Evolutionary conservation across 2,888 invertebrate species (phyloP).

Genomic region (Tachystola acroxantha): DNA sequence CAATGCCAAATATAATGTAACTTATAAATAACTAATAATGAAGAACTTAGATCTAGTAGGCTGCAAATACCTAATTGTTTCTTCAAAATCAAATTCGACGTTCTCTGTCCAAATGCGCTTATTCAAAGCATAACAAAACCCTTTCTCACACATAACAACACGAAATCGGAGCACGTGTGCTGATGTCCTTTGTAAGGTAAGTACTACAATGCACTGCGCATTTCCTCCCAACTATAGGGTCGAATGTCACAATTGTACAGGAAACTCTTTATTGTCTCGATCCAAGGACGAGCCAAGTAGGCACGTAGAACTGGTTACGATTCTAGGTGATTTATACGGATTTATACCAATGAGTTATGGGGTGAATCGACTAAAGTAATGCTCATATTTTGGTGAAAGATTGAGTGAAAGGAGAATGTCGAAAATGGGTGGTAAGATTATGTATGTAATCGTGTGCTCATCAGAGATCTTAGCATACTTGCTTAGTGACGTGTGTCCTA

Average conservation of each 20-base stretch:
- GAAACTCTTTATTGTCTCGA: conserved; percentile 65
- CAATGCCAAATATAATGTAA: too few species aligned
- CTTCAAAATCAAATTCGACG: neutral
- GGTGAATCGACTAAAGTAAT: too few species aligned
- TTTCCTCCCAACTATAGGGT: conserved; percentile 44
- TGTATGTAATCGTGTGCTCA: too few species aligned
- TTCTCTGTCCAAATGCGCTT: neutral
- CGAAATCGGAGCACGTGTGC: conserved; percentile 48
- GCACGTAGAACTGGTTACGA: conserved; percentile 47
- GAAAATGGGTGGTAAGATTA: too few species aligned
- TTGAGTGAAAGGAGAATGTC: too few species aligned
- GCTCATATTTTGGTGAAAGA: too few species aligned
- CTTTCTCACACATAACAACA: conserved; percentile 46
- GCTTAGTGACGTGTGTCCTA: too few species aligned
- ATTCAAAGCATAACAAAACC: conserved; percentile 25
- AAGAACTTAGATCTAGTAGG: too few species aligned
- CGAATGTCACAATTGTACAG: conserved; percentile 58
- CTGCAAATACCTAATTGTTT: too few species aligned
- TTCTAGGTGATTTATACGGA: neutral
- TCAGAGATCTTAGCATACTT: too few species aligned
- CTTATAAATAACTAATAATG: too few species aligned
- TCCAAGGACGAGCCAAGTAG: conserved; percentile 38
- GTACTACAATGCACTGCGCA: conserved; percentile 39
- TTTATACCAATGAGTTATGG: too few species aligned
- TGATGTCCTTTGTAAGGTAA: conserved; percentile 32